Conservation (phyloP, 1,140 invertebrate species). For the Bombus consobrinus region DNA sequence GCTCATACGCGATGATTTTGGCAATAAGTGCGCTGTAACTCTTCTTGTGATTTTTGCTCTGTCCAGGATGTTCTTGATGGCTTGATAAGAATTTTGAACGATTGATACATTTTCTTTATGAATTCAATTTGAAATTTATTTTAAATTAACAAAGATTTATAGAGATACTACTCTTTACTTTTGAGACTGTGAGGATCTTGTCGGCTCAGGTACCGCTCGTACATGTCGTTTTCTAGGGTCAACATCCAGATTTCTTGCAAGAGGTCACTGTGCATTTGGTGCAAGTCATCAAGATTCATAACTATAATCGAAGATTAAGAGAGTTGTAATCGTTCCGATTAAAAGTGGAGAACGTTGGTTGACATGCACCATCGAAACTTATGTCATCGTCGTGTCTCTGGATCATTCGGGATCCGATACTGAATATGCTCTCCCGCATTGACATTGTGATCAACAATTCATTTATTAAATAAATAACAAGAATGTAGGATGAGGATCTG, state of each 20-base stretch:
- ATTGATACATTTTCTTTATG: background rate
- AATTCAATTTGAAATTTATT: background rate
- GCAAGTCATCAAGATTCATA: conserved; percentile 66
- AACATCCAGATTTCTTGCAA: conserved; percentile 63
- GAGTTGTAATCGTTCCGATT: background rate
- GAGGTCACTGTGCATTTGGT: conserved; percentile 53
- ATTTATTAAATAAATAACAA: background rate
- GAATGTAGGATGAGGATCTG: background rate
- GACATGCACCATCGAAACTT: conserved; percentile 22
- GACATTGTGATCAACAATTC: conserved; percentile 21
- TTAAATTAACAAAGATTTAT: background rate
- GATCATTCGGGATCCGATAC: conserved; percentile 11
- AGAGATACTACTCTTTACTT: conserved; percentile 50
- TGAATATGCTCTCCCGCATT: conserved; percentile 29
- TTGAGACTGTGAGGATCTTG: conserved; percentile 65
- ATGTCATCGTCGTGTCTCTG: background rate
- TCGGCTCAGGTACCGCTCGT: conserved; percentile 69
- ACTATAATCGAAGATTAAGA: conserved; percentile 43
- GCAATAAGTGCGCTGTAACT: conserved; percentile 25
- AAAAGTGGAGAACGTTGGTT: no score
- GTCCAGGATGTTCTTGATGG: conserved; percentile 63
- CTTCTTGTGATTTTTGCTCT: conserved; percentile 54
- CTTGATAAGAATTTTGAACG: conserved; percentile 36
- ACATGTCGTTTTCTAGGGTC: conserved; percentile 74
- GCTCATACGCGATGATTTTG: conserved; percentile 46